Evolutionary conservation across 2,113 vertebrate genomes (phyloP).

Genomic region (Cryptotis parvus): DNA sequence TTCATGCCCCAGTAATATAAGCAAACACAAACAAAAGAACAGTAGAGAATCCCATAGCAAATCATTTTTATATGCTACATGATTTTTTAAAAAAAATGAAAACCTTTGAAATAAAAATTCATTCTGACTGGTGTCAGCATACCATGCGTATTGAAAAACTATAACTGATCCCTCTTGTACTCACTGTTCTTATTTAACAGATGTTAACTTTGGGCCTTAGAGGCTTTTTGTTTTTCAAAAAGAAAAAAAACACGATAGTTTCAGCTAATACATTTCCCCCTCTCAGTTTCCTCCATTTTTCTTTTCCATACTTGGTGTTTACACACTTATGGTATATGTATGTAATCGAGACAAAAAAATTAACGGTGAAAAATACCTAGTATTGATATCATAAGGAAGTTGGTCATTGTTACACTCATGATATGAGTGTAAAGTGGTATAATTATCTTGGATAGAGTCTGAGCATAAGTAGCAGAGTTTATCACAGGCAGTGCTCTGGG

Average conservation of each 20-base stretch:
- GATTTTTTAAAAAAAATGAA: slow-evolving; percentile 12
- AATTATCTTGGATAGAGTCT: background rate
- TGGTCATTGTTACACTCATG: background rate
- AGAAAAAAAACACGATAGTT: background rate
- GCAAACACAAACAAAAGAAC: background rate
- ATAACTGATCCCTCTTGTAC: background rate
- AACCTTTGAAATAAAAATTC: slow-evolving; percentile 17
- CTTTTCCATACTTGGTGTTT: background rate
- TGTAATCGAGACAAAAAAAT: background rate
- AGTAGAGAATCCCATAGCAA: background rate
- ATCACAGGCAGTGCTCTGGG: background rate
- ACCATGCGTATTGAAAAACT: background rate
- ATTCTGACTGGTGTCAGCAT: background rate
- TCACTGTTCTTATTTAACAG: background rate
- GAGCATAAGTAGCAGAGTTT: background rate
- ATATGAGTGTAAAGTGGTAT: background rate
- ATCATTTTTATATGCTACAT: background rate
- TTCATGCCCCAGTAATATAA: no score
- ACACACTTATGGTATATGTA: background rate
- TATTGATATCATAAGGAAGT: background rate
- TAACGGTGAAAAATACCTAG: background rate
- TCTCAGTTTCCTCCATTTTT: background rate
- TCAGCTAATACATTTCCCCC: background rate
- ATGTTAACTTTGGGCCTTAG: background rate
- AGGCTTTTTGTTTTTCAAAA: background rate